Evolutionary conservation across 2,797 vertebrate species (phyloP).

Genomic region (Pangasius krempfi): DNA sequence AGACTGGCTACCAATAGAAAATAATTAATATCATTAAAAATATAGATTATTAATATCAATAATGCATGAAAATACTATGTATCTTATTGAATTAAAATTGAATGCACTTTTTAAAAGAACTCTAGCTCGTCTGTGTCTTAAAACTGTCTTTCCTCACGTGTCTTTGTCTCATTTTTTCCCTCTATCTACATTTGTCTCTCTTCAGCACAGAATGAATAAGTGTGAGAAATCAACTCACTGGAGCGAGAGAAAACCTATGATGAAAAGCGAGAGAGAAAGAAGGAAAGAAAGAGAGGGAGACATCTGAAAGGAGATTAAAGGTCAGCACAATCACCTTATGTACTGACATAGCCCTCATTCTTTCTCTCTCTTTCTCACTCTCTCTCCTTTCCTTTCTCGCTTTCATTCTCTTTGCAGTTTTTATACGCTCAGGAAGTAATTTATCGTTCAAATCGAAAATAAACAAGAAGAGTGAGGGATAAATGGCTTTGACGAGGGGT

Average conservation of each 20-base stretch:
- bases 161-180: neutral
- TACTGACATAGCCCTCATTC: neutral
- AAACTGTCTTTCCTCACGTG: neutral
- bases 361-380: neutral
- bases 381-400: neutral
- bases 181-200: neutral
- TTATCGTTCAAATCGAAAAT: conserved; percentile 25
- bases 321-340: conserved; percentile 2
- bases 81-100: neutral
- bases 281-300: neutral
- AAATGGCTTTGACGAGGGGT: neutral
- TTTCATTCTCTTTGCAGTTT: neutral
- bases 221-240: neutral
- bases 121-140: neutral
- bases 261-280: neutral
- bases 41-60: neutral
- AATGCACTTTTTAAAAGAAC: neutral
- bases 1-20: neutral
- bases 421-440: conserved; percentile 22
- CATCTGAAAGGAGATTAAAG: conserved; percentile 10
- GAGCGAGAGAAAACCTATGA: neutral
- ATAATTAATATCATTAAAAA: neutral
- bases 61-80: neutral
- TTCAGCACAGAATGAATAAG: neutral
- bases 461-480: conserved; percentile 20